A percentile compares a stretch with the other conserved stretches of the same genome.
phyloP scores from a whole-genome alignment of 1,140 invertebrate genomes.

The Colletes latitarsis region DNA sequence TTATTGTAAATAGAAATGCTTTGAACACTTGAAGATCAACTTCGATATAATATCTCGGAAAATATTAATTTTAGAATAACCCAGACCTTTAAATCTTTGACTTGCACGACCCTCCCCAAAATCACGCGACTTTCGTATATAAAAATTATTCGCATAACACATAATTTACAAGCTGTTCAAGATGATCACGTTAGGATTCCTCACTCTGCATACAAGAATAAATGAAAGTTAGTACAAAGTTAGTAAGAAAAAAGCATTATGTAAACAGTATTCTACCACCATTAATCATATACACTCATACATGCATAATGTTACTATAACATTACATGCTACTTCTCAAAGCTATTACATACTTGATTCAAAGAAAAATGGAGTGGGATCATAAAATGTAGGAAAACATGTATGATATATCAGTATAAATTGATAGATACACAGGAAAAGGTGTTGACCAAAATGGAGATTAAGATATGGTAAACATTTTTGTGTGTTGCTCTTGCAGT shows the following conservation, averaged over 20 bases:
- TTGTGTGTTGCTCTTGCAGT: conserved; percentile 47
- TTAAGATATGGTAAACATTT: conserved; percentile 42
- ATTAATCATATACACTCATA: neutral
- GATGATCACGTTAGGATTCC: too few species aligned
- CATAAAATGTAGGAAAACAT: conserved; percentile 17
- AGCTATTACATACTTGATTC: neutral
- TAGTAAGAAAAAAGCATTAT: neutral
- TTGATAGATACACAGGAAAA: conserved; percentile 31
- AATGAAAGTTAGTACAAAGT: neutral
- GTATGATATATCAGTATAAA: conserved; percentile 17
- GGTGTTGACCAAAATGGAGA: conserved; percentile 37
- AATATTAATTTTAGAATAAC: too few species aligned
- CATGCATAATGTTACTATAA: neutral
- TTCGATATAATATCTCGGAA: too few species aligned
- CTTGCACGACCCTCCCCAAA: too few species aligned
- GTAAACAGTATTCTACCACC: neutral
- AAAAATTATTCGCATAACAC: too few species aligned
- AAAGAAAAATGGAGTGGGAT: neutral
- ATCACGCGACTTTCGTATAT: too few species aligned
- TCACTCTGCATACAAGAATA: neutral
- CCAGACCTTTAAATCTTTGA: too few species aligned
- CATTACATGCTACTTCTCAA: neutral
- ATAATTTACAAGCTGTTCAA: too few species aligned
- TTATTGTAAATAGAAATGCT: too few species aligned
- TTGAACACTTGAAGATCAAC: too few species aligned